Conservation (phyloP, 2,888 invertebrate species). For the Archips crataeganus region DNA sequence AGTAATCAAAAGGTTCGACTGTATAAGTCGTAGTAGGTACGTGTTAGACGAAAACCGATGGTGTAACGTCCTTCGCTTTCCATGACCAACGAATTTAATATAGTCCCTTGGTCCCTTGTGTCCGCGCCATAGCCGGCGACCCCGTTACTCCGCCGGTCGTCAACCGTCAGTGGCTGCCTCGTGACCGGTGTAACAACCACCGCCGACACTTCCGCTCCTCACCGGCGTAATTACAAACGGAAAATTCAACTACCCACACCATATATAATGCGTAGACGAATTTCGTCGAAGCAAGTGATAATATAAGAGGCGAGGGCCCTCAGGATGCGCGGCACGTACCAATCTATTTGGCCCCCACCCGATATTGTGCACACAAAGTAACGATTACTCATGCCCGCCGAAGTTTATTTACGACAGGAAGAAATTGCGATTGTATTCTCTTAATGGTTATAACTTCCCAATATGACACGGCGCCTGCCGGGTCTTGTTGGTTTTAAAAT, state of each 20-base stretch:
- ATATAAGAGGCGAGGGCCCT: conserved; percentile 50
- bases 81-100: conserved; percentile 45
- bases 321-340: conserved; percentile 75
- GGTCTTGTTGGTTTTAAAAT: conserved; percentile 45
- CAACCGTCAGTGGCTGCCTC: conserved; percentile 72
- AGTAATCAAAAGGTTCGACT: not conserved
- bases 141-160: conserved; percentile 71
- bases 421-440: conserved; percentile 83
- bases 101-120: conserved; percentile 73
- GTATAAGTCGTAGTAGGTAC: not conserved
- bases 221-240: conserved; percentile 80
- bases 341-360: conserved; percentile 78
- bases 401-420: conserved; percentile 84
- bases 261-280: conserved; percentile 70
- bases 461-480: conserved; percentile 59
- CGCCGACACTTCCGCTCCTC: conserved; percentile 76
- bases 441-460: conserved; percentile 81
- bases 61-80: not conserved
- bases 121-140: conserved; percentile 69
- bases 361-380: conserved; percentile 82
- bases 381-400: conserved; percentile 79
- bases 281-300: conserved; percentile 66
- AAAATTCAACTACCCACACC: conserved; percentile 75
- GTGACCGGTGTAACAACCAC: conserved; percentile 79
- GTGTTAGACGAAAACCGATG: too few relatives aligned